These are phyloP conservation scores for Hedya salicella DNA, from an alignment of 2,888 invertebrate species.

Conservation along the genomic window DNA sequence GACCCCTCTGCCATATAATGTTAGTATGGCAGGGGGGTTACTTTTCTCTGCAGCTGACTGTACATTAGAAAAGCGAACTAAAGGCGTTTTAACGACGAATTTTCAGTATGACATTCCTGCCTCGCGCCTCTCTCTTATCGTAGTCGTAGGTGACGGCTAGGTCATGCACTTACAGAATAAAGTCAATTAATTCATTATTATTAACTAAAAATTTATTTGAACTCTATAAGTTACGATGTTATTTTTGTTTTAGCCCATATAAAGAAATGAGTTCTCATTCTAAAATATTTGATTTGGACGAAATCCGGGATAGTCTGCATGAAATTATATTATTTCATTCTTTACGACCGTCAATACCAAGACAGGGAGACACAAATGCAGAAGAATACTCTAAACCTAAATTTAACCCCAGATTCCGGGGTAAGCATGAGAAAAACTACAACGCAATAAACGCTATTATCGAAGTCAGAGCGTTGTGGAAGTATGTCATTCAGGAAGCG, in stretches of 20 bases:
- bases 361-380: background rate
- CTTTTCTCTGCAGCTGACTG: no score
- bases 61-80: no score
- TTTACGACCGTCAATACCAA: background rate
- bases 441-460: conserved; percentile 33
- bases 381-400: background rate
- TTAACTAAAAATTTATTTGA: no score
- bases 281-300: background rate
- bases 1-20: no score
- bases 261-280: conserved; percentile 2
- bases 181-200: no score
- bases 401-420: conserved; percentile 18
- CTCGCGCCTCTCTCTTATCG: no score
- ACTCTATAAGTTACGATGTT: background rate
- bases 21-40: no score
- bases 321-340: background rate
- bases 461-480: conserved; percentile 37
- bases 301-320: background rate
- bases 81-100: no score
- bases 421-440: background rate
- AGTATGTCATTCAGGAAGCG: conserved; percentile 27
- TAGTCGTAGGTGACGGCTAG: no score
- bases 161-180: no score
- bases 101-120: no score
- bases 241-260: background rate